Base-by-base conservation (phyloP, 2,888 invertebrate species). In the Apomyelois bistriatella region DNA sequence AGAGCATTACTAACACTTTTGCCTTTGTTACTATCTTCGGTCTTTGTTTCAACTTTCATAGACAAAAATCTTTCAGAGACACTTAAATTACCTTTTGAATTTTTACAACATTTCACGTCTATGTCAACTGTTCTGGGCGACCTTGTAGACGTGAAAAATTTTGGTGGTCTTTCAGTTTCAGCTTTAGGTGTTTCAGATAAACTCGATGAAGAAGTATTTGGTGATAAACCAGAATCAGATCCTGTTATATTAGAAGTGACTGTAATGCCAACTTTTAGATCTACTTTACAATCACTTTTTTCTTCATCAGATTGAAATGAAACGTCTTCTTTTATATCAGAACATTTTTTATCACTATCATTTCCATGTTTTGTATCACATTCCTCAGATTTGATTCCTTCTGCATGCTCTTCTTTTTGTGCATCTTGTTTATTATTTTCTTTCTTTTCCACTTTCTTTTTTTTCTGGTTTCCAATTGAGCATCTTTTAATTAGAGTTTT, bases 31-130 rank as follows among this genome's bases (percentile, higher is more conserved):
- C 30, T 69, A 12, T 86, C 90, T 52, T 84, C 83, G 15, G 62
- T 57, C 69, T 85, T 88, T 2, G 78, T 70, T 67, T 88, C 87
- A 48, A 75, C 72, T 65, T 90, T 90, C 72, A 84, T 72, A 1
- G 89, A 81, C 40, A 85, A 62, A 65, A 90, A 88, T 58, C 87
- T 76, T 70, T 90, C 90, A 17, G 87, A 87, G 32, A 85, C 82
- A 58, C 79, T 85, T 48, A 88, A 68, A 62, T 84, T 88, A n/a
- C 88, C 88, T 71, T 89, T 90, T 5, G 86, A 82, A 60, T 76
- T 89, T 71, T 90, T 90, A 48, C 76, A 83, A 62, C 82, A 88
- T 70, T 89, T 90, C 0, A 90, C 84, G 61, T 90, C 90, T 52
- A 90, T 87, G 48, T 90, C 90, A 13, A 90, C 84, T 28, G 76